Conservation (phyloP, 2,888 invertebrate species). For the Meganola albula region DNA sequence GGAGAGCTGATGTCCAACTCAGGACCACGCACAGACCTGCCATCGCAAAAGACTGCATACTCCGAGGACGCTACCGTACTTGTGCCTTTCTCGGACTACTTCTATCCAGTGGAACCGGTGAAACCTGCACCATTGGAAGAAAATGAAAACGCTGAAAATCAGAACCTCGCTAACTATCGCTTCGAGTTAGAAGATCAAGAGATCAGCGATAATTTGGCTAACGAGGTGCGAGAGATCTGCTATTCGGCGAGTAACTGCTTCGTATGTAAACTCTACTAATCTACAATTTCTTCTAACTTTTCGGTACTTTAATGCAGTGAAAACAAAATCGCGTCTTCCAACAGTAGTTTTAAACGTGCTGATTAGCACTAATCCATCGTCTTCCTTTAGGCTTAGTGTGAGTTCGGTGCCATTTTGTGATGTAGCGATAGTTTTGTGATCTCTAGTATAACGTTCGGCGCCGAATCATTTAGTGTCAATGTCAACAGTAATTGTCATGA, state of each 20-base stretch:
- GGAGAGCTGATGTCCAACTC: conserved; percentile 75
- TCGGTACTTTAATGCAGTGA: conserved; percentile 64
- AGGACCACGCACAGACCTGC: conserved; percentile 62
- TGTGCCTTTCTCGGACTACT: conserved; percentile 61
- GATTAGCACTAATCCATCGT: conserved; percentile 46
- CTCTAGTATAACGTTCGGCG: conserved; percentile 29
- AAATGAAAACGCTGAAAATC: conserved; percentile 66
- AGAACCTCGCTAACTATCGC: conserved; percentile 63
- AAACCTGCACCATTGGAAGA: conserved; percentile 63
- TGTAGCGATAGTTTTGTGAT: conserved; percentile 33
- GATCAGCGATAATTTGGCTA: conserved; percentile 77
- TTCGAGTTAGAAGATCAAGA: conserved; percentile 64
- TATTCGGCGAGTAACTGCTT: conserved; percentile 60
- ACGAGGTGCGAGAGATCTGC: conserved; percentile 77
- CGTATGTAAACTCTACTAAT: conserved; percentile 69
- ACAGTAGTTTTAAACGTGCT: conserved; percentile 62
- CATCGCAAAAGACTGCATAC: conserved; percentile 68
- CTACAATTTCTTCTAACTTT: conserved; percentile 38
- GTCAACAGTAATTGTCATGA: conserved; percentile 59
- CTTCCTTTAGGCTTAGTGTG: conserved; percentile 73
- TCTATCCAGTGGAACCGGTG: conserved; percentile 61
- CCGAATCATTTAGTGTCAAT: conserved; percentile 49
- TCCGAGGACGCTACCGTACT: conserved; percentile 63
- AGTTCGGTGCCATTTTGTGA: conserved; percentile 41
- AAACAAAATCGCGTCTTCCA: conserved; percentile 77